A percentile compares a stretch with the other conserved stretches of the same genome.
Conservation (phyloP, 2,888 invertebrate species). For the Corbicula japonica region DNA sequence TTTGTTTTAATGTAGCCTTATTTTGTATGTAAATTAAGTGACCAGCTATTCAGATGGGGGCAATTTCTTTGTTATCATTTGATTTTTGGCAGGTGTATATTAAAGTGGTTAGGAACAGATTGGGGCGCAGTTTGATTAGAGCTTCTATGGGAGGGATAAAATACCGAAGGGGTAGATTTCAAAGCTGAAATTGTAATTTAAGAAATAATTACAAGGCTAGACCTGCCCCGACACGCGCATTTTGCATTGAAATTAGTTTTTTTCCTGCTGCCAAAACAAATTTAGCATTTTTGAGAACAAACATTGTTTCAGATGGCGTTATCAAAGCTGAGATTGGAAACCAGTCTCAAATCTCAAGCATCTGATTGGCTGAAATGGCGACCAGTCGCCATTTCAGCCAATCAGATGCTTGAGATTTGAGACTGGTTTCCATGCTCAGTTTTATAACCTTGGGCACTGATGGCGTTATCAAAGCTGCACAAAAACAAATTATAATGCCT, state of each 20-base stretch:
- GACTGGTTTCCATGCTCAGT: too few species aligned
- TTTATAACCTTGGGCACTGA: too few species aligned
- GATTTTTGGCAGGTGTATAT: constrained; percentile 51
- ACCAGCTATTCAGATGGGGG: constrained; percentile 20
- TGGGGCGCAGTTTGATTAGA: constrained; percentile 32
- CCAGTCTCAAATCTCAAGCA: too few species aligned
- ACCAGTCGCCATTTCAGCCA: too few species aligned
- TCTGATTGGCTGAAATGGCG: too few species aligned
- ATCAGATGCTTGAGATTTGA: too few species aligned
- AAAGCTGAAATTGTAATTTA: constrained; percentile 49
- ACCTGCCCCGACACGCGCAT: constrained; percentile 40
- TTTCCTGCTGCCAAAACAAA: not conserved
- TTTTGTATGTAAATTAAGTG: constrained; percentile 61
- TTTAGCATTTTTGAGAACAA: not conserved
- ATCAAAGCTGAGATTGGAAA: too few species aligned
- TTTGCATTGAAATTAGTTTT: constrained; percentile 41
- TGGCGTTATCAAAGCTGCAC: too few species aligned
- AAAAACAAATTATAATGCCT: too few species aligned
- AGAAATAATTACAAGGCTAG: constrained; percentile 54
- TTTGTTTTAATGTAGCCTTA: constrained; percentile 41
- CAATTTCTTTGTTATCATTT: constrained; percentile 41
- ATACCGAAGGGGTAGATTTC: constrained; percentile 42
- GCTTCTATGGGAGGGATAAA: not conserved
- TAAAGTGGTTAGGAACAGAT: constrained; percentile 43
- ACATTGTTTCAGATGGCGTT: not conserved